Percentiles rank a stretch among this genome's conserved stretches.
These are phyloP conservation scores for Emmelina monodactyla DNA, from an alignment of 2,888 invertebrate species.

Conservation along the genomic window DNA sequence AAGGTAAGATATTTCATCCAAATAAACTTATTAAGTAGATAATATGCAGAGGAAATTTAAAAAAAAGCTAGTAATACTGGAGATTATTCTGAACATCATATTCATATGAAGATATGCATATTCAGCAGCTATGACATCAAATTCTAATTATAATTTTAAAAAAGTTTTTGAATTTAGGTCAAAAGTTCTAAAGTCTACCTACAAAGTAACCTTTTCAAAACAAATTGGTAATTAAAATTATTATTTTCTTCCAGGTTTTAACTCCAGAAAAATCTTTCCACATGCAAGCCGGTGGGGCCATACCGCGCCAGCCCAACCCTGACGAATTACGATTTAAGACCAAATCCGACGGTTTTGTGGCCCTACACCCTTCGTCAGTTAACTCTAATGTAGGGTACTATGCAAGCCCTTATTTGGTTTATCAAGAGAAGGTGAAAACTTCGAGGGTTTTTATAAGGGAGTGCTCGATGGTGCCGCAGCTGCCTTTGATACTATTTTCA, in stretches of 20 bases:
- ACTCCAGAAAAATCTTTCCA: slow-evolving; percentile 82
- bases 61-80: no score
- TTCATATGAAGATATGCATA: no score
- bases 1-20: no score
- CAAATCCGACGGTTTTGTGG: slow-evolving; percentile 75
- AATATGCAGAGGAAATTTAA: no score
- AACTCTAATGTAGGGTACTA: slow-evolving; percentile 72
- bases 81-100: no score
- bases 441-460: slow-evolving; percentile 81
- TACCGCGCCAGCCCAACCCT: slow-evolving; percentile 74
- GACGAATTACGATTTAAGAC: slow-evolving; percentile 79
- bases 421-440: slow-evolving; percentile 85
- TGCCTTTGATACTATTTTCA: slow-evolving; percentile 75
- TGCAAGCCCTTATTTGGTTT: slow-evolving; percentile 79
- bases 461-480: slow-evolving; percentile 80
- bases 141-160: neutral
- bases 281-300: slow-evolving; percentile 75
- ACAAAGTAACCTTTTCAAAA: neutral
- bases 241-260: slow-evolving; percentile 50
- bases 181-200: neutral
- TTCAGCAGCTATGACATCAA: neutral
- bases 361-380: slow-evolving; percentile 80
- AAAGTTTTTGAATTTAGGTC: neutral
- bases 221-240: no score
- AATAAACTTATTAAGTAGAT: neutral